Conservation (phyloP, 2,888 invertebrate genomes). For the Flexamia atlantica region DNA sequence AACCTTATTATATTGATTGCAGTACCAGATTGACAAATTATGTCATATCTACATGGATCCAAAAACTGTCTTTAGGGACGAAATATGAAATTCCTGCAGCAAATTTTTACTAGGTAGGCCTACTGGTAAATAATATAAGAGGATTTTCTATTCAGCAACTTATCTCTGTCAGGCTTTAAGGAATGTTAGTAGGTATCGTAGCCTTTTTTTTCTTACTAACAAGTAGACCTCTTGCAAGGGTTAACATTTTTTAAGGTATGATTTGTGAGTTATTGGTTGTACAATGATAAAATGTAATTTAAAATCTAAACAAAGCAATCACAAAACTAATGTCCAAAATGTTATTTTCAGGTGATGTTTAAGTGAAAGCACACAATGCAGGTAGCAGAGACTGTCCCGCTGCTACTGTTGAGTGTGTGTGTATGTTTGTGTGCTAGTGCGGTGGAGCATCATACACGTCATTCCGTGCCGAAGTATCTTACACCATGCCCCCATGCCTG, state of each 20-base stretch:
- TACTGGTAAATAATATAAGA: no score
- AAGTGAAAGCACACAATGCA: constrained; percentile 22
- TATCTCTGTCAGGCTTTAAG: no score
- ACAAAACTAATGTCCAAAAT: neutral
- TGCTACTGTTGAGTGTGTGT: constrained; percentile 40
- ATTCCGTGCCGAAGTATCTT: constrained; percentile 48
- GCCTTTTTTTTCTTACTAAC: no score
- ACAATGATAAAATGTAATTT: neutral
- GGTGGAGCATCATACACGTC: constrained; percentile 51
- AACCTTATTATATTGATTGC: no score
- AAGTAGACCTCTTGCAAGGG: neutral
- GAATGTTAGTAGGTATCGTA: no score
- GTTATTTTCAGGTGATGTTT: constrained; percentile 45
- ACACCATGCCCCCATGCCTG: constrained; percentile 49
- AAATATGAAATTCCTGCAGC: no score
- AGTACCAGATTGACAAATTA: no score
- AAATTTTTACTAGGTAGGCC: no score
- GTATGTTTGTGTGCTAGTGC: constrained; percentile 38
- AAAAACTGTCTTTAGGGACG: no score
- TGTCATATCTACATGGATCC: no score
- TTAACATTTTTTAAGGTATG: neutral
- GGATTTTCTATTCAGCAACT: no score
- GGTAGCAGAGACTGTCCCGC: constrained; percentile 31
- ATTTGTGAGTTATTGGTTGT: neutral
- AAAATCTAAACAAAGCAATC: neutral